Evolutionary conservation across 2,113 vertebrate species (phyloP), one percentile per base, ranked within the genome.

Genomic region (Ovibos moschatus): DNA sequence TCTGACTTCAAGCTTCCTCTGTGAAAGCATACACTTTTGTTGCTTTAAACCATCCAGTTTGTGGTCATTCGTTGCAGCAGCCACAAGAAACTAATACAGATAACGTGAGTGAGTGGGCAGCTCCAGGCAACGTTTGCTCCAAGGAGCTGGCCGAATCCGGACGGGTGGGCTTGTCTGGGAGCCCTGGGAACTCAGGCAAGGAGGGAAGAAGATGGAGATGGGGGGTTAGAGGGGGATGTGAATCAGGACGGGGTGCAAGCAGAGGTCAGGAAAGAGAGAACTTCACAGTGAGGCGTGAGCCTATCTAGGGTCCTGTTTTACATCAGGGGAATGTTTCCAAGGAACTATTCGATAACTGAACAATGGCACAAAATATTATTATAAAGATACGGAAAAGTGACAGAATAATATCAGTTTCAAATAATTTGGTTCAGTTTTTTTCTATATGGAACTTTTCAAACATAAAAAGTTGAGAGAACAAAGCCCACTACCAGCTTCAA

Each of bases 271-370:
- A 15, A 45, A 47, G 30, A 36, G 11, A 57, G 21, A 1, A 27
- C 51, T 19, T 25, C 45, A 19, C 9, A 19, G 4, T 1, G 3
- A 71, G 27, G n/a, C 4, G 0, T 2, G 60, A 51, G 40, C 55
- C 14, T 8, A 60, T 11, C 1, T 15, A 14, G n/a, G 58, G 27
- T 19, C 17, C 55, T 67, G 4, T 15, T 21, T 53, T 11, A 28
- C 0, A 4, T 43, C 50, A 2, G 9, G 30, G 23, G 27, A 23
- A 12, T 2, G 43, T 30, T 53, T 33, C 88, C 92, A 12, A 47
- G 83, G 62, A 87, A 83, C 64, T 40, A 43, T 25, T 43, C 0
- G 11, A 47, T 25, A 19, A 33, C 16, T 30, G 25, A 21, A 47
- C 27, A 30, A 6, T 4, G 83, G 12, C 45, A 45, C 40, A 51